Evolutionary conservation across 2,888 invertebrate species (phyloP), one percentile per base, ranked within the genome.

Genomic region (Crossocerus cetratus): DNA sequence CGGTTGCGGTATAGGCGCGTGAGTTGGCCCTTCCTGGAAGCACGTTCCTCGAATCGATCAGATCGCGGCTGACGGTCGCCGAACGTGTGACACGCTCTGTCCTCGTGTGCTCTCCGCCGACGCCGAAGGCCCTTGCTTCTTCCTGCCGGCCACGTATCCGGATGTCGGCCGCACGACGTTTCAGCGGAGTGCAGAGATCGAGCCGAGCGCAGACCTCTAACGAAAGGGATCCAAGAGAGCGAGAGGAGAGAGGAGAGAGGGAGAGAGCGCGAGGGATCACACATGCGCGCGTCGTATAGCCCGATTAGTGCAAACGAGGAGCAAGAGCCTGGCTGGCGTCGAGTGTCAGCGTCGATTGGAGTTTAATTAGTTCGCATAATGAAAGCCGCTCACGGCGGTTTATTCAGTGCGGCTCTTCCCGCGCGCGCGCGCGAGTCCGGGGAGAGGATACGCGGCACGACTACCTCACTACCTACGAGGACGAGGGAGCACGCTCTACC

Each of bases 351-450:
- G 65, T 73, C 78, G 86, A 88, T 88, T 86, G 86, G 82, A 84
- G 83, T 87, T 88, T 87, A 88, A 88, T 88, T 88, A 87, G 87
- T 88, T 85, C 79, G 85, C 85, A 86, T 86, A 86, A 87, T 87
- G 85, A 86, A 86, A 84, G 83, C 81, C 79, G 78, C 60, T 71
- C 72, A 64, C 62, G 69, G 69, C 73, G 66, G 62, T 72, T 70
- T 75, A 76, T 71, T 56, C 60, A 23, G 43, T 59, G 61, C 69
- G 64, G 69, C 61, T 53, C 43, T 20, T n/a, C 16, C 8, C n/a
- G 43, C n/a, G 32, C 32, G 32, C 32, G 4, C 32, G 32, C 32
- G 32, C 32, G 8, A 32, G 32, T 8, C 8, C 1, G 3, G 3
- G 32, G 2, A 42, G 23, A n/a, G 18, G 66, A 60, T 62, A n/a